Base-by-base conservation (phyloP, 1,140 invertebrate genomes). In the Microplitis demolitor region DNA sequence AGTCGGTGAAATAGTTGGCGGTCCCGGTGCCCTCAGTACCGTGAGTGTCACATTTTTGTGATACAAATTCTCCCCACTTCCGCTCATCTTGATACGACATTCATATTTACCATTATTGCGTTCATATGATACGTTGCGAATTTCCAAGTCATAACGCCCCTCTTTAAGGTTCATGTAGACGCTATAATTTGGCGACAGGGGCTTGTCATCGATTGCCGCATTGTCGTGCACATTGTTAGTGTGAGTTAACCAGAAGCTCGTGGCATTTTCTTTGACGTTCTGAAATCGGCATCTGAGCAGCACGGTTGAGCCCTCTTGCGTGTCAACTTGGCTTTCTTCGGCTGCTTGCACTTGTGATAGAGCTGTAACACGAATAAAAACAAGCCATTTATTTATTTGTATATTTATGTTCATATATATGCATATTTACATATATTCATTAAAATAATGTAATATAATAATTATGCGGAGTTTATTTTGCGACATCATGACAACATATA, bases 51-150 rank as follows among this genome's bases (percentile, higher is more conserved):
- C 92, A 45, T 91, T 91, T 84, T 96, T 94, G 68, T 92, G 91
- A 86, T 96, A 94, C 24, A 96, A 88, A 80, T 95, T 94, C 6
- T 90, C 89, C 0, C 96, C 96, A 8, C 92, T 95, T 9, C 95
- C 94, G 34, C 90, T 91, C 33, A 93, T 93, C 84, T 96, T 97
- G 56, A 97, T 90, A 24, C 93, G 91, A 82, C 96, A 98, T 87
- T 96, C 95, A 87, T 97, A 97, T 74, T 92, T 91, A 4, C 96
- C 96, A 81, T 97, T 96, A 87, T 98, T 96, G 0, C 94, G 89
- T 78, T 94, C 94, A 86, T 97, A 97, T 24, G 93, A 93, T 0
- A 94, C 93, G 81, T 95, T 95, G 16, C 91, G 90, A 75, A 98
- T 96, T 79, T 93, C 89, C 76, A 98, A 88, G 87, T 97, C 95